Evolutionary conservation across 92 coral and sea anemone species (phyloP), one percentile per base, ranked within the genome.

Genomic region (Siderastrea radians): DNA sequence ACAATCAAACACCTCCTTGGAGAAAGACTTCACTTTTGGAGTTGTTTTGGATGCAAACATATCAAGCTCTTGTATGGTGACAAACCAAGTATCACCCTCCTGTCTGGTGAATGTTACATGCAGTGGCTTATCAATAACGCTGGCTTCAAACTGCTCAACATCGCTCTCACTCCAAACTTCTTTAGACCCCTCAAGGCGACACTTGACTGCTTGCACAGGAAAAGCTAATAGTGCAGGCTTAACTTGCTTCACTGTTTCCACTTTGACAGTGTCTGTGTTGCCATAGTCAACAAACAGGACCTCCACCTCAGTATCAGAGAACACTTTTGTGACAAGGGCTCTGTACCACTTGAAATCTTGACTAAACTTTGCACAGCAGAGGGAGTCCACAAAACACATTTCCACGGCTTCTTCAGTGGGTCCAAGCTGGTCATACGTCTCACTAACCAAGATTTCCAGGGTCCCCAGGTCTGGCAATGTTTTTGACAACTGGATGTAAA

Each of bases 201-300:
- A 97, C 71, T 65, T 90, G 68, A 97, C 75, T 60, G 98, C 91
- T 86, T 93, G 96, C 50, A 89, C 73, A 11, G 97, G 96, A 49
- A 77, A 78, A 51, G 68, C 84, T 49, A 74, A 78, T 49, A 97
- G 75, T 12, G 92, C 95, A 38, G 95, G 86, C 16, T 49, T 77
- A 43, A 97, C 90, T 7, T 72, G 63, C 83, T 90, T 95, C 52
- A 93, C 46, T 12, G 86, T 78, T 46, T 77, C 66, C 45, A 90
- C 82, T 4, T 86, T 74, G 16, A 91, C 84, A 15, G 89, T 85
- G 48, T 95, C 97, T 62, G 93, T 86, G 81, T 97, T 94, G 45
- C 99, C 99, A 87, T 88, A 95, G 75, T 97, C 99, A 76, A 95
- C 89, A 75, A 97, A 97, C 8, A 72, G 68, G 78, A 97, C 98